Conservation (phyloP, 2,888 invertebrate species). For the Lomographa bimaculata region DNA sequence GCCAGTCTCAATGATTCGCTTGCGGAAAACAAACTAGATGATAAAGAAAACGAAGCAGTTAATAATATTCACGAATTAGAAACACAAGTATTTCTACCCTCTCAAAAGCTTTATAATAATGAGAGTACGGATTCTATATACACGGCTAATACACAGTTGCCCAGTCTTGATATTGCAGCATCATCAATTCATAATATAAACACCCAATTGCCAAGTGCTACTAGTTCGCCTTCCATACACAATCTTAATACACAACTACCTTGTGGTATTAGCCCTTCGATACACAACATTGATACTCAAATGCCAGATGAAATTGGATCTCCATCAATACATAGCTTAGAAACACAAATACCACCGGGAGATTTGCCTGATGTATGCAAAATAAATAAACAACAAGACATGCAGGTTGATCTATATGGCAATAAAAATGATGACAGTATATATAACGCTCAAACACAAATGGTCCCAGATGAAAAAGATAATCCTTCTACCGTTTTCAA, state of each 20-base stretch:
- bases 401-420: slow-evolving; percentile 53
- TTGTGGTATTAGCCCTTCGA: background rate
- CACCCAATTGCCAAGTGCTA: slow-evolving; percentile 13
- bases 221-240: slow-evolving; percentile 2
- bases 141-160: slow-evolving; percentile 27
- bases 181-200: slow-evolving; percentile 15
- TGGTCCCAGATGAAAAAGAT: slow-evolving; percentile 24
- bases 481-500: background rate
- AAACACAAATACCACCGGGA: slow-evolving; percentile 29
- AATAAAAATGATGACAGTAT: slow-evolving; percentile 52
- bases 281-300: slow-evolving; percentile 5
- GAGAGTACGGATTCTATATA: slow-evolving; percentile 47
- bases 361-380: slow-evolving; percentile 51
- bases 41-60: slow-evolving; percentile 26
- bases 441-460: slow-evolving; percentile 49
- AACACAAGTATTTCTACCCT: slow-evolving; percentile 45
- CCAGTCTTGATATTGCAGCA: slow-evolving; percentile 2
- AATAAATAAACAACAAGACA: slow-evolving; percentile 52
- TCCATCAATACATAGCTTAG: slow-evolving; percentile 21
- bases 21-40: slow-evolving; percentile 31
- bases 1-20: slow-evolving; percentile 45
- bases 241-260: slow-evolving; percentile 2
- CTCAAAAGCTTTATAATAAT: slow-evolving; percentile 26
- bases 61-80: slow-evolving; percentile 50
- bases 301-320: slow-evolving; percentile 2